Conservation (phyloP, 2,888 invertebrate genomes). For the Pachydiplax longipennis region DNA sequence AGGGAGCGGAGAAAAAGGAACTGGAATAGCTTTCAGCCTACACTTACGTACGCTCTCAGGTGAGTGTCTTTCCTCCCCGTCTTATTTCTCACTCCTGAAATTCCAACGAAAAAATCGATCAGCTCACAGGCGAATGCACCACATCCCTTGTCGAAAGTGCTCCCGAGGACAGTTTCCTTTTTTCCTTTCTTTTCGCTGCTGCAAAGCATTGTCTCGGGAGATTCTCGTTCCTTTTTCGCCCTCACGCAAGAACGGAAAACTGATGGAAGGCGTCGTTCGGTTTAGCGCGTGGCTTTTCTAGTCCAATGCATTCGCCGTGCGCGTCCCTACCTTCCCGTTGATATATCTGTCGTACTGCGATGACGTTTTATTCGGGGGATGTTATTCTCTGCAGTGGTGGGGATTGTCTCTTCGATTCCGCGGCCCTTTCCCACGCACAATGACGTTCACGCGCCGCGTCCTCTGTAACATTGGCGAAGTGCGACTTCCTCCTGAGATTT, state of each 20-base stretch:
- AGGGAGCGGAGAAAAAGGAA: not conserved
- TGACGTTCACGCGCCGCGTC: not conserved
- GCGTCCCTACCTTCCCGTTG: not conserved
- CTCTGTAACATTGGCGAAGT: not conserved
- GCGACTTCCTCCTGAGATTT: not conserved
- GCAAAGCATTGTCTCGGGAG: not conserved
- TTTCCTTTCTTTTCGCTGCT: not conserved
- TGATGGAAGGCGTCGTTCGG: not conserved
- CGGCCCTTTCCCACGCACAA: not conserved
- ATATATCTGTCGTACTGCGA: not conserved
- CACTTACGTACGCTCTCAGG: not conserved
- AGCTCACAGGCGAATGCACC: not conserved
- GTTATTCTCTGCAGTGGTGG: not conserved
- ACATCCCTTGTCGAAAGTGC: not conserved
- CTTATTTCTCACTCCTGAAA: not conserved
- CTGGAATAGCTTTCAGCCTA: not conserved
- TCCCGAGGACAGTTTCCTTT: not conserved
- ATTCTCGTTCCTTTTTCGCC: not conserved
- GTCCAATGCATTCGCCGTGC: not conserved
- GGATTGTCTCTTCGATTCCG: not conserved
- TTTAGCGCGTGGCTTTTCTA: not conserved
- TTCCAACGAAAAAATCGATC: constrained; percentile 6
- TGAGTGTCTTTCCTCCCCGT: not conserved
- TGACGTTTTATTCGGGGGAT: not conserved
- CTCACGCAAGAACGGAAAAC: not conserved